Evolutionary conservation across 2,888 invertebrate species (phyloP).

Genomic region (Idaea biselata): DNA sequence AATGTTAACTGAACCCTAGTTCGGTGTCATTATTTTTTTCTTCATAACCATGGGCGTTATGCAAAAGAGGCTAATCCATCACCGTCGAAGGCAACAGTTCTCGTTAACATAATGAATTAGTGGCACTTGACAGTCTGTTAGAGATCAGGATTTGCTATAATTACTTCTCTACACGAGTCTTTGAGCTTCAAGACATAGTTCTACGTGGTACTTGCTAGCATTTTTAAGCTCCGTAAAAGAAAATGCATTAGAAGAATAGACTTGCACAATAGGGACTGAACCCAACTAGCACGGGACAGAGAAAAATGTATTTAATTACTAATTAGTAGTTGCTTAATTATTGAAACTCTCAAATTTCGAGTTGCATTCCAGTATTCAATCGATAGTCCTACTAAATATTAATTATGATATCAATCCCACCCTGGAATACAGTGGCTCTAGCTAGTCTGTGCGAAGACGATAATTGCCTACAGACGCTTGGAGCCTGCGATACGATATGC

Average conservation of each 20-base stretch:
- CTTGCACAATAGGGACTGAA: too few relatives aligned
- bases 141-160: neutral
- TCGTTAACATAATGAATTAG: constrained; percentile 79
- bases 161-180: neutral
- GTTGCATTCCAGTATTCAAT: too few relatives aligned
- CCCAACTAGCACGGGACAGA: too few relatives aligned
- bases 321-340: too few relatives aligned
- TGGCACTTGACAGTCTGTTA: constrained; percentile 19
- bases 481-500: neutral
- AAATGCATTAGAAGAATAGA: too few relatives aligned
- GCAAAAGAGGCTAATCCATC: constrained; percentile 62
- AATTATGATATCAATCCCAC: neutral
- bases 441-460: neutral
- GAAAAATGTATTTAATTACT: too few relatives aligned
- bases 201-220: too few relatives aligned
- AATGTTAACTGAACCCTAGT: neutral
- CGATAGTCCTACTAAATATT: too few relatives aligned
- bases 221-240: too few relatives aligned
- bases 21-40: constrained; percentile 5
- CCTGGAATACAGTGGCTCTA: neutral
- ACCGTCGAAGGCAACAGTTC: constrained; percentile 66
- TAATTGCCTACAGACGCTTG: neutral
- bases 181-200: too few relatives aligned
- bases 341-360: too few relatives aligned
- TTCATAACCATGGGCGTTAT: constrained; percentile 16